A percentile compares a stretch with the other conserved stretches of the same genome.
phyloP scores from a whole-genome alignment of 2,113 vertebrate genomes.

The Aphelocoma coerulescens region DNA sequence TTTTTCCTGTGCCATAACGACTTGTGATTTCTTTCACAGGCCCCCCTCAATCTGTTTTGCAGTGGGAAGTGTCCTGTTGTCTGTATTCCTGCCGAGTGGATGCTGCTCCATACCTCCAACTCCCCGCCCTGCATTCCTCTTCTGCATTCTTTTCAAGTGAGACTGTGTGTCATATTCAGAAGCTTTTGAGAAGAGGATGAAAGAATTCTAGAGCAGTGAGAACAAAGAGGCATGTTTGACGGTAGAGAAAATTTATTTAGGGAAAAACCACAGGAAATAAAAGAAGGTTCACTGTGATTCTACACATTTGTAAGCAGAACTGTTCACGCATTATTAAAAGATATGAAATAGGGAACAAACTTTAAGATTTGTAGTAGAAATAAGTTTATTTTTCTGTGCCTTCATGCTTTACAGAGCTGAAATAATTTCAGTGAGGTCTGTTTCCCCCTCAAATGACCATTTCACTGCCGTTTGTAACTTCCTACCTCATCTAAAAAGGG shows the following conservation, averaged over 20 bases:
- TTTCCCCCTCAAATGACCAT: background rate
- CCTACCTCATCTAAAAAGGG: background rate
- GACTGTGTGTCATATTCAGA: background rate
- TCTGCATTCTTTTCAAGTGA: background rate
- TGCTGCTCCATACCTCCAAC: background rate
- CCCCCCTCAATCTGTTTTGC: background rate
- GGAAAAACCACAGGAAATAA: background rate
- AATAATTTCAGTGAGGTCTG: background rate
- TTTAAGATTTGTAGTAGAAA: background rate
- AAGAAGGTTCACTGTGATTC: background rate
- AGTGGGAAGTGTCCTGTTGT: background rate
- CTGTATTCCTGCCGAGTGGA: fast-evolving
- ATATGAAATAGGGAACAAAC: background rate
- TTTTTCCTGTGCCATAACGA: background rate
- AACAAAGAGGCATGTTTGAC: background rate
- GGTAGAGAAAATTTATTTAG: background rate
- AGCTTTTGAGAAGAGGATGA: background rate
- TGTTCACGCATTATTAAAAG: background rate
- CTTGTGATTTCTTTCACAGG: background rate
- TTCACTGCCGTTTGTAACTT: background rate
- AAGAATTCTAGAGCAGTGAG: background rate
- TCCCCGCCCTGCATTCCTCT: background rate
- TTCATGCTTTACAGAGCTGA: background rate
- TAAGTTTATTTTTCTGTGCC: background rate
- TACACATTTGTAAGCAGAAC: background rate